Evolutionary conservation across 1,140 invertebrate genomes (phyloP), one percentile per base, ranked within the genome.

Genomic region (Zaprionus gabonicus): DNA sequence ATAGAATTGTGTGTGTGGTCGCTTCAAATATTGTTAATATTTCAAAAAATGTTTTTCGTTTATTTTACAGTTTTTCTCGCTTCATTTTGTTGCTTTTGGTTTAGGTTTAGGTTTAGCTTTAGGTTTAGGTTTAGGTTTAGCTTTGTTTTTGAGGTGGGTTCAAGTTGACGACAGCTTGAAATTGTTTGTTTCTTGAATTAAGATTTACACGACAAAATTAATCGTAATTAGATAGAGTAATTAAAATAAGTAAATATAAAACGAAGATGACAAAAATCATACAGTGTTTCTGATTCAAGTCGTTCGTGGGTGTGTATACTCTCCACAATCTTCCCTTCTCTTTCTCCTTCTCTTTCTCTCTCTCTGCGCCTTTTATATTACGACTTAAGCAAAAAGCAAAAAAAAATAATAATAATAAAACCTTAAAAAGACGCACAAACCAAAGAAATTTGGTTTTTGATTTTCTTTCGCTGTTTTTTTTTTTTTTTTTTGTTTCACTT

Each of bases 111-210:
- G 10, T 36, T 56, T 55, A 20, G n/a, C 41, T 59, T 17, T 36
- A 46, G 28, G 10, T 62, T 55, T 58, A 20, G 12, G 31, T 76
- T 44, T 15, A 34, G 60, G 49, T 53, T 31, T 51, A 25, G 49
- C 12, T 25, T 9, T 41, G 66, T 60, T 41, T 31, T 53, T 38
- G 58, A 62, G 63, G 70, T 68, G 71, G 71, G 71, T 65, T 75
- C 12, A 55, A 66, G 41, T 68, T 74, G 28, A 74, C 58, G 68
- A 58, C 64, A 67, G 71, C 57, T 66, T 77, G 10, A 44, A 73
- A 74, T 72, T 76, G 28, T 28, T 76, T 15, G 27, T 17, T 38
- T 73, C 31, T 73, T 72, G 36, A 51, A 71, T 44, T 23, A 31
- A 46, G 15, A 34, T 25, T 27, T 62, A 63, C 59, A 63, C 72